Base-by-base conservation (phyloP, 1,140 invertebrate genomes). In the Hydropsyche tenuis region DNA sequence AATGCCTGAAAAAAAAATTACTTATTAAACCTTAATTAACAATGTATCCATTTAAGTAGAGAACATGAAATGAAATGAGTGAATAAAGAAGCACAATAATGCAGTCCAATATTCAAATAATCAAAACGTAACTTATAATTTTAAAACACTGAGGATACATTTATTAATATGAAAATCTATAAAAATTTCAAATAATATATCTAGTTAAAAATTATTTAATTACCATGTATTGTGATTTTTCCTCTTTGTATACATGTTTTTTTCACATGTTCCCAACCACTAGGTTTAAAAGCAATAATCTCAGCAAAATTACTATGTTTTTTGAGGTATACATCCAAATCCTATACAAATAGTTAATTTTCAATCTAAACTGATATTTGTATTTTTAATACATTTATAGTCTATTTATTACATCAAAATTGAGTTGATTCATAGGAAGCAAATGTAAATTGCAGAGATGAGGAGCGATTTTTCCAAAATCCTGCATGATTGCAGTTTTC, bases 231-330 rank as follows among this genome's bases (percentile, higher is more conserved):
- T 23, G 86, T 87, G 42, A 91, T 84, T 42, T 83, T 82, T 56
- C 86, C 84, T 69, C 82, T 84, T 73, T 87, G 85, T 18, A 85
- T 83, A 9, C 81, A 79, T 1, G 87, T 81, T 20, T 82, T 81
- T 71, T 86, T 82, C 16, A 82, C 83, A 25, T 85, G 83, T 72
- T 89, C 88, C 91, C 91, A 92, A 1, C 91, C 91, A 78, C 88
- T 91, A 0, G 90, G 90, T 77, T 88, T 88, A 71, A 92, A 87
- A 14, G 88, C 90, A 14, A 91, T 80, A 6, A 91, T 81, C 75
- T 86, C 82, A 6, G 77, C 79, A 78, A 89, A 90, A 7, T 80
- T 72, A 18, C 78, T 64, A 46, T 69, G 25, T 30, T 43, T 68
- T 37, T 69, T 60, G n/a, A 73, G 68, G 43, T 75, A 73, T 4